These are phyloP conservation scores for Ornithorhynchus anatinus DNA, from an alignment of 2,113 vertebrate genomes.

Conservation along the genomic window DNA sequence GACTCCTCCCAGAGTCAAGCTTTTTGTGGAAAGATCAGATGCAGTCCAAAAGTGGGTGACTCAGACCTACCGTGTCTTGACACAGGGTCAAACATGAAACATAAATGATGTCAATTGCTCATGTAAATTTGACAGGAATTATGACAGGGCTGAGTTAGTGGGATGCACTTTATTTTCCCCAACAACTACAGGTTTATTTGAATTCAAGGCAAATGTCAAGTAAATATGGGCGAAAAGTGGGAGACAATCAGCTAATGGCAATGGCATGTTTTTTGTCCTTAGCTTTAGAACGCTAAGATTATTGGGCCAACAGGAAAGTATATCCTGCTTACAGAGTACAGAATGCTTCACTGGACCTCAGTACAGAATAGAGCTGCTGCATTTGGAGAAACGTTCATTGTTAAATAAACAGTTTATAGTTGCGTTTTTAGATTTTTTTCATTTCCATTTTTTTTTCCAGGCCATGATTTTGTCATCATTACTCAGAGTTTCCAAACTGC, in stretches of 20 bases:
- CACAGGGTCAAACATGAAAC: conserved; percentile 56
- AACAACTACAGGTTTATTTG: conserved; percentile 55
- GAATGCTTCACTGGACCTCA: background rate
- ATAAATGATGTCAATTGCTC: conserved; percentile 57
- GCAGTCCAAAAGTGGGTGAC: conserved; percentile 38
- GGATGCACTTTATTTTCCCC: conserved; percentile 38
- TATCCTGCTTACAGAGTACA: conserved; percentile 18
- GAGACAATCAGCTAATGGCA: conserved; percentile 9
- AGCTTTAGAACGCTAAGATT: background rate
- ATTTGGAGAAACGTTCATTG: background rate
- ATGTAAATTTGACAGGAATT: conserved; percentile 59
- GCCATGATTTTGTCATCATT: background rate
- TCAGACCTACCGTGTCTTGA: conserved; percentile 60
- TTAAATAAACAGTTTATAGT: conserved; percentile 14
- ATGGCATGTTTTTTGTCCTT: background rate
- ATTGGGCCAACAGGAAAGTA: conserved; percentile 9
- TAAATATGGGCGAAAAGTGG: conserved; percentile 52
- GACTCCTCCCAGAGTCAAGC: conserved; percentile 57
- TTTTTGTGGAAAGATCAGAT: conserved; percentile 45
- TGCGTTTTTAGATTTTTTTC: background rate
- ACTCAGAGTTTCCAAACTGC: conserved; percentile 12
- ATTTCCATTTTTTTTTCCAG: background rate
- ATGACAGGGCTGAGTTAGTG: conserved; percentile 41
- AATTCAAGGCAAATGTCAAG: conserved; percentile 59
- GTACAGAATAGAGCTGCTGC: background rate